Conservation (phyloP, 2,113 vertebrate species). For the Apus apus region DNA sequence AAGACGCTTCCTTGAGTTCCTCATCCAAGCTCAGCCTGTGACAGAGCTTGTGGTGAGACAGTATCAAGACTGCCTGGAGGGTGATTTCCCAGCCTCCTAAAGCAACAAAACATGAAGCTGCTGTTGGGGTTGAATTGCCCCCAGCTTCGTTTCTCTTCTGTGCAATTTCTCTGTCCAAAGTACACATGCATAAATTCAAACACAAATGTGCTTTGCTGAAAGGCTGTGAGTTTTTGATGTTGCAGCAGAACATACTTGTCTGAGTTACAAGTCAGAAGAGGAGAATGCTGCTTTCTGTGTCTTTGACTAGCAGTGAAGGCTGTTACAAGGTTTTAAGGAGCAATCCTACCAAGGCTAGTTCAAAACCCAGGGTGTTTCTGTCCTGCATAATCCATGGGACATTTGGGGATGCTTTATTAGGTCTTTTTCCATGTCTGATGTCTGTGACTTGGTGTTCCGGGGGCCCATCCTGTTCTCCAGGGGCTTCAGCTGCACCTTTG, state of each 20-base stretch:
- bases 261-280: not conserved
- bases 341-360: not conserved
- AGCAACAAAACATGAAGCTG: not conserved
- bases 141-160: not conserved
- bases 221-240: not conserved
- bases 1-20: rapidly evolving
- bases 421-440: too few species aligned
- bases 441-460: not conserved
- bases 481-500: too few species aligned
- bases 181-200: not conserved
- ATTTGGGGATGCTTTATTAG: not conserved
- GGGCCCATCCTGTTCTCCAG: not conserved
- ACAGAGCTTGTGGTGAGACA: not conserved
- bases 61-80: not conserved
- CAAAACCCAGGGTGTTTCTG: rapidly evolving
- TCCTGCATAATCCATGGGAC: not conserved
- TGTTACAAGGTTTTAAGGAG: rapidly evolving
- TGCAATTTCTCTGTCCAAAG: not conserved
- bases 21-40: rapidly evolving
- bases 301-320: too few species aligned
- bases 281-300: not conserved
- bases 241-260: rapidly evolving
- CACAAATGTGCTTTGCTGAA: not conserved
- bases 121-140: not conserved
- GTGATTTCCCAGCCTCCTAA: not conserved